phyloP scores from a whole-genome alignment of 1,140 invertebrate genomes.

The Dinoponera quadriceps region DNA sequence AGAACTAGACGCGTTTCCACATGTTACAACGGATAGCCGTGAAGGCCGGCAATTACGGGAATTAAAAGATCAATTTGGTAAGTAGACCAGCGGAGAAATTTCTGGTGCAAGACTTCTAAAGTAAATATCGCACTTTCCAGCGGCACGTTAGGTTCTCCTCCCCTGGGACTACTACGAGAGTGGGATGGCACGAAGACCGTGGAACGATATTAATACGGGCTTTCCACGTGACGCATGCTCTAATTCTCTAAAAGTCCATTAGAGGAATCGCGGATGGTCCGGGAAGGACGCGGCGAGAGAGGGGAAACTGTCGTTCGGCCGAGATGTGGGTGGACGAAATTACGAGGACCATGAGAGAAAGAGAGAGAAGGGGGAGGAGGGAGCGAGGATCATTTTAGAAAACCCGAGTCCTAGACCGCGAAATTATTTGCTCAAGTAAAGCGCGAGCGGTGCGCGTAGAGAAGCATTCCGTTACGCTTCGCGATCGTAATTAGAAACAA shows the following conservation, averaged over 20 bases:
- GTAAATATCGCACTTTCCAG: conserved; percentile 57
- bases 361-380: too few species aligned
- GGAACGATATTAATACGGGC: conserved; percentile 67
- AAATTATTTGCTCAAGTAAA: neutral
- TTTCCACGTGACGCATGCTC: conserved; percentile 69
- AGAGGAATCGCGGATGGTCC: conserved; percentile 61
- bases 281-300: neutral
- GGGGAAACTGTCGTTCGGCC: conserved; percentile 38
- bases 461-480: neutral
- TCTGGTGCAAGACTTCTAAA: conserved; percentile 42
- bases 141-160: conserved; percentile 16
- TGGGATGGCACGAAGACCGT: conserved; percentile 43
- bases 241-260: conserved; percentile 77
- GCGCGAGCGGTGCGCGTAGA: neutral
- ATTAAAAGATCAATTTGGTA: conserved; percentile 58
- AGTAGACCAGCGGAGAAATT: conserved; percentile 41
- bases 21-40: neutral
- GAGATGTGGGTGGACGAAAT: conserved; percentile 32
- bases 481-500: neutral
- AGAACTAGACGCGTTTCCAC: too few species aligned
- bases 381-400: conserved; percentile 1
- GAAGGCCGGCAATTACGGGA: conserved; percentile 41
- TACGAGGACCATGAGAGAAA: neutral
- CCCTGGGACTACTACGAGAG: conserved; percentile 17
- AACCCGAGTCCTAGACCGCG: neutral